Evolutionary conservation across 2,113 vertebrate genomes (phyloP).

Genomic region (Ochotona curzoniae): DNA sequence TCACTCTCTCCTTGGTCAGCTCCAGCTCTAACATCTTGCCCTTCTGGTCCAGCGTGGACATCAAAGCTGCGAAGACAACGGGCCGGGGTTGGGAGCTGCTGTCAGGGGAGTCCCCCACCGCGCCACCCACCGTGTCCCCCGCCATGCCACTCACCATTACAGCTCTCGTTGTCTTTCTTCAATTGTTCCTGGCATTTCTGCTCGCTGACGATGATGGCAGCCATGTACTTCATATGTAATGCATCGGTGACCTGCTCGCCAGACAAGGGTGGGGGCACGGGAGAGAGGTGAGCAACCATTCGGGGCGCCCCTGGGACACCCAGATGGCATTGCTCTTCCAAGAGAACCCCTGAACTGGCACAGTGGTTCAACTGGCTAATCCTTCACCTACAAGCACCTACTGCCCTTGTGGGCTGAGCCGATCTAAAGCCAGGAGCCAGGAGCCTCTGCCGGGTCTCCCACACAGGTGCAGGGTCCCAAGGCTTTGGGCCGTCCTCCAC

Average conservation of each 20-base stretch:
- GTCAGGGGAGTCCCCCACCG: accelerated
- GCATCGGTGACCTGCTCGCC: neutral
- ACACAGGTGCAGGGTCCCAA: too few relatives aligned
- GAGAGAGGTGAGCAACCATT: neutral
- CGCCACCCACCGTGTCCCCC: neutral
- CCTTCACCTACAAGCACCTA: too few relatives aligned
- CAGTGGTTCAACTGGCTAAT: too few relatives aligned
- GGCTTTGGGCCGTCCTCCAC: too few relatives aligned
- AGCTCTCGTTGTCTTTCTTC: conserved; percentile 18
- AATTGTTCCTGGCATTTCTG: conserved; percentile 46
- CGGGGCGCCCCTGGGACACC: neutral
- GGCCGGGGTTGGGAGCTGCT: neutral
- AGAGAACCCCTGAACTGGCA: too few relatives aligned
- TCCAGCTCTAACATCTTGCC: conserved; percentile 11
- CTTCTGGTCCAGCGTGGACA: conserved; percentile 26
- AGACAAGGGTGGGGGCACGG: accelerated
- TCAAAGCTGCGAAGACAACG: neutral
- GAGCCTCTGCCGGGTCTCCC: too few relatives aligned
- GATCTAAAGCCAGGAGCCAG: too few relatives aligned
- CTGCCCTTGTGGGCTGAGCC: too few relatives aligned
- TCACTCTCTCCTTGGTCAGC: conserved; percentile 32
- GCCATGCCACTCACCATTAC: neutral
- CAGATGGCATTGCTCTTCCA: neutral
- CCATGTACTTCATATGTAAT: neutral
- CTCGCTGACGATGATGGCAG: conserved; percentile 61